Evolutionary conservation across 37 sponge, comb jelly and placozoan species (phyloP), one percentile per base, ranked within the genome.

Genomic region (Lycopodina hypogea): DNA sequence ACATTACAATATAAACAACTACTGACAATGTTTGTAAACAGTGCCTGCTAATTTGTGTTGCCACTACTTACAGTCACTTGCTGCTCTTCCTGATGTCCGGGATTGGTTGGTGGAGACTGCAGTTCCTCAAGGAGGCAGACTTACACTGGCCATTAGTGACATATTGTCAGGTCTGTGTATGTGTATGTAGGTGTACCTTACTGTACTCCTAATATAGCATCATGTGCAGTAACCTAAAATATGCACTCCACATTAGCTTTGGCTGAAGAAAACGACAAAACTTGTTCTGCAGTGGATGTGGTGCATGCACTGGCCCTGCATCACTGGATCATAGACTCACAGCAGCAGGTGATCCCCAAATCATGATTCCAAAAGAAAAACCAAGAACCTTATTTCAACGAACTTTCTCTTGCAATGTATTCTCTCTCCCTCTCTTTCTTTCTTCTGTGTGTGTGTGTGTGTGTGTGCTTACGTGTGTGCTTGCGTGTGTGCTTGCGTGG

Each of bases 261-360:
- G 3, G 32, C 21, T 79, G 68, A 79, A 26, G 70, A 79, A 1
- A 60, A 39, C 52, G 82, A 41, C 23, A 19, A 45, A 26, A 75
- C 69, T 14, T 45, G 45, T n/a, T 75, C 82, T 37, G 84, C 89
- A 33, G 14, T 17, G 34, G 48, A 34, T 12, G 78, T 92, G 24
- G 42, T 87, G 41, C 61, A 68, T 29, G 88, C 92, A 24, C 51
- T 92, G 30, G 62, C 32, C 22, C 34, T 37, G 8, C 88, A 92
- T 41, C 65, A 78, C 23, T 92, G 92, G 92, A 42, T 48, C 0
- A 81, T 92, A 42, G 74, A 87, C 59, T 70, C 63, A 41, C 84
- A 84, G 68, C 92, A 92, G 59, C 92, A 92, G 81, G 92, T 87
- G 9, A 50, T 9, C n/a, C n/a, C n/a, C n/a, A n/a, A n/a, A n/a